phyloP scores from a whole-genome alignment of 2,113 vertebrate species.

The Cyprinodon tularosa region DNA sequence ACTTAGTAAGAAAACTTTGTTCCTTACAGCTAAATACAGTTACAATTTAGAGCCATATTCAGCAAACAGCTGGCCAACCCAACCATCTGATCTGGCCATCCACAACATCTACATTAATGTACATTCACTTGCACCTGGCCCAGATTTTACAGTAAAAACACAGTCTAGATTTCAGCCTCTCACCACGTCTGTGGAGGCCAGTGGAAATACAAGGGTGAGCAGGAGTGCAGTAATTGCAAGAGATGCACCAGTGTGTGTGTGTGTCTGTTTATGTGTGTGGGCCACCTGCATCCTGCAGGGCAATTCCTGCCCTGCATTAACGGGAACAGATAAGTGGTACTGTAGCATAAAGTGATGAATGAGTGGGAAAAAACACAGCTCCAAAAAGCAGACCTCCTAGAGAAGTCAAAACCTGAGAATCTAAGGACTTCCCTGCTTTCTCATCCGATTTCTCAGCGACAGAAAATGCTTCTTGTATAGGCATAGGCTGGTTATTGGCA shows the following conservation, averaged over 20 bases:
- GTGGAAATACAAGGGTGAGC: slow-evolving; percentile 59
- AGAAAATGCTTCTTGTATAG: slow-evolving; percentile 29
- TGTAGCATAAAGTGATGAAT: slow-evolving; percentile 52
- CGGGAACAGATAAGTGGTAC: slow-evolving; percentile 78
- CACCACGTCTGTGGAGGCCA: slow-evolving; percentile 38
- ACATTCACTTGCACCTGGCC: slow-evolving; percentile 25
- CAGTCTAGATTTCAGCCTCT: slow-evolving; percentile 33
- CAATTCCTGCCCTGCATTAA: slow-evolving; percentile 72
- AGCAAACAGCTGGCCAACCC: not conserved
- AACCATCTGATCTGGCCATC: slow-evolving; percentile 11
- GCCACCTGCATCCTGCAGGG: slow-evolving; percentile 68
- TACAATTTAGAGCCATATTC: slow-evolving; percentile 3
- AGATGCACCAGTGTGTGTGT: slow-evolving; percentile 64
- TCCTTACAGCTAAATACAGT: not conserved
- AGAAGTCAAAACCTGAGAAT: slow-evolving; percentile 40
- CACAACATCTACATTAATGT: slow-evolving; percentile 8
- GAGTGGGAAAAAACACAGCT: slow-evolving; percentile 38
- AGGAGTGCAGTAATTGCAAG: slow-evolving; percentile 56
- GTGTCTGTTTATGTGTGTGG: slow-evolving; percentile 46
- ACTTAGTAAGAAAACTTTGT: not conserved
- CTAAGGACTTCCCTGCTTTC: slow-evolving; percentile 45
- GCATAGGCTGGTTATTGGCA: not conserved
- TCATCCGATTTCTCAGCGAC: slow-evolving; percentile 37
- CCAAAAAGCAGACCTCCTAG: slow-evolving; percentile 44
- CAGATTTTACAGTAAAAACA: slow-evolving; percentile 61